Percentiles rank a stretch among this genome's conserved stretches.
phyloP scores from a whole-genome alignment of 1,140 invertebrate species.

The Leptestheria dahalacensis region DNA sequence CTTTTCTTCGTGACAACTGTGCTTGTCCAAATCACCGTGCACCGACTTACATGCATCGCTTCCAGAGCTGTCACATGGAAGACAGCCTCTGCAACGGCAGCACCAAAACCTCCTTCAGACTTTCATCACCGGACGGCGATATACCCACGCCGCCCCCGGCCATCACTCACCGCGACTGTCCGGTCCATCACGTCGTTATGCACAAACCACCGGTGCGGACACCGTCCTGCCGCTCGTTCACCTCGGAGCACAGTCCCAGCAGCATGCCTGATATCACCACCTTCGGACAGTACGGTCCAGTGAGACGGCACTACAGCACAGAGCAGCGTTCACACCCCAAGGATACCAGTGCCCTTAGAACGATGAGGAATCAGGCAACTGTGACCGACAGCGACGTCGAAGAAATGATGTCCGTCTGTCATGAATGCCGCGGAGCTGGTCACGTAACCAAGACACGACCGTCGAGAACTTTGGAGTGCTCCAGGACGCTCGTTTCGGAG shows the following conservation, averaged over 20 bases:
- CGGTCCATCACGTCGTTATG: not conserved
- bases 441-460: not conserved
- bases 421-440: not conserved
- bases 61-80: not conserved
- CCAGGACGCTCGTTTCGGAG: not conserved
- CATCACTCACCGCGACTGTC: not conserved
- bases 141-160: constrained; percentile 9
- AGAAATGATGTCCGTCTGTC: not conserved
- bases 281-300: not conserved
- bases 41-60: not conserved
- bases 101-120: not conserved
- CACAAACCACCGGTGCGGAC: not conserved
- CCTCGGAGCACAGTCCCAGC: not conserved
- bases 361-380: not conserved
- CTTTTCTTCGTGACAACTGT: constrained; percentile 2
- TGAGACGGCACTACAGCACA: not conserved
- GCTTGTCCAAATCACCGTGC: not conserved
- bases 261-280: constrained; percentile 8
- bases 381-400: not conserved
- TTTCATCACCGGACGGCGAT: not conserved
- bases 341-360: not conserved
- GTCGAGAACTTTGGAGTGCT: not conserved
- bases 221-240: not conserved
- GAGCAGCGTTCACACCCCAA: not conserved
- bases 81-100: not conserved